Evolutionary conservation across 2,888 invertebrate genomes (phyloP).

Genomic region (Ichneumoninae sp.): DNA sequence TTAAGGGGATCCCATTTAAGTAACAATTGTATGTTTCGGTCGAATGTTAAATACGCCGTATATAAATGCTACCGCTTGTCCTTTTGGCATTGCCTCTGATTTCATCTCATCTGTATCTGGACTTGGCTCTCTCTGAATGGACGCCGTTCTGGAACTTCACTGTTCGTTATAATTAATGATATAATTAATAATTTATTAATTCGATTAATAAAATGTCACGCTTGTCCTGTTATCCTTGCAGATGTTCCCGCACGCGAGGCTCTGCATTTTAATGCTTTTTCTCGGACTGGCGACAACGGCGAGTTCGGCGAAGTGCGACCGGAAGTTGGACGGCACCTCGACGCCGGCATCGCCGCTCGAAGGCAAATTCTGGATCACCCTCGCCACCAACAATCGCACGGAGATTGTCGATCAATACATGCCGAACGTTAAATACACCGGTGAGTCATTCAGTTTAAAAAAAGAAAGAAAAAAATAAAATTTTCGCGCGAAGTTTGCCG

Average conservation of each 20-base stretch:
- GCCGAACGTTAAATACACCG: constrained; percentile 81
- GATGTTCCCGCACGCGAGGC: constrained; percentile 62
- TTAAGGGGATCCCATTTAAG: too few relatives aligned
- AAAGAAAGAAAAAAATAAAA: background rate
- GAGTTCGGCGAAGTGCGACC: constrained; percentile 74
- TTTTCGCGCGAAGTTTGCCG: background rate
- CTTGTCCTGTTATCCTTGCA: constrained; percentile 43
- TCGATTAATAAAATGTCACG: constrained; percentile 5
- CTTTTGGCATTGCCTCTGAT: too few relatives aligned
- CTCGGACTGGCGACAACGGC: constrained; percentile 37
- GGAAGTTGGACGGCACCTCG: constrained; percentile 74
- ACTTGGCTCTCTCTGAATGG: too few relatives aligned
- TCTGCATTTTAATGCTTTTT: constrained; percentile 44
- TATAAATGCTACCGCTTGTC: too few relatives aligned
- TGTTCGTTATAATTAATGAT: background rate
- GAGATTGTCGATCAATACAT: constrained; percentile 78
- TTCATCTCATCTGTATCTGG: too few relatives aligned
- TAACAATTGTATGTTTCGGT: too few relatives aligned
- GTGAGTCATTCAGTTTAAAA: constrained; percentile 72
- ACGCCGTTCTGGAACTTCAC: too few relatives aligned
- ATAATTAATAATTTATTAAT: background rate
- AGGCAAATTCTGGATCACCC: constrained; percentile 75
- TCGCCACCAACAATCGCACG: constrained; percentile 77
- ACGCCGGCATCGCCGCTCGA: constrained; percentile 73
- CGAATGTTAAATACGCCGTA: too few relatives aligned